Percentiles rank a stretch among this genome's conserved stretches.
These are phyloP conservation scores for Orussus abietinus DNA, from an alignment of 1,140 invertebrate species.

Conservation along the genomic window DNA sequence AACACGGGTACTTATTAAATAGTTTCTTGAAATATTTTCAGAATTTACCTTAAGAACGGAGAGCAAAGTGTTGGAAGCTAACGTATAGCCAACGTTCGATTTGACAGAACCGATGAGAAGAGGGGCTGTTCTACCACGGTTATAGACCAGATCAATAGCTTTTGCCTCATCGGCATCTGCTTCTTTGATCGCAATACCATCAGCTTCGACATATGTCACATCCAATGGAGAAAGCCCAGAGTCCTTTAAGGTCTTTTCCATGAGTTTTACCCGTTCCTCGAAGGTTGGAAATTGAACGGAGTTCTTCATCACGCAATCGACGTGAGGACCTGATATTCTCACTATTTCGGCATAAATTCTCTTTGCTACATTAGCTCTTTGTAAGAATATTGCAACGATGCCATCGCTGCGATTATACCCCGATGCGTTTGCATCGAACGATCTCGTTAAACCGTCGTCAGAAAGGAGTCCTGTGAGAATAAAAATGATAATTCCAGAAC, in stretches of 20 bases:
- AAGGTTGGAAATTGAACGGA: slow-evolving; percentile 52
- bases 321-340: slow-evolving; percentile 57
- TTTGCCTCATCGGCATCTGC: slow-evolving; percentile 79
- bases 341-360: slow-evolving; percentile 61
- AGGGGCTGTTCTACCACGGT: slow-evolving; percentile 61
- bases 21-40: slow-evolving; percentile 34
- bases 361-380: slow-evolving; percentile 54
- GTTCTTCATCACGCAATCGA: slow-evolving; percentile 52
- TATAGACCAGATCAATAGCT: slow-evolving; percentile 77
- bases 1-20: too few relatives aligned
- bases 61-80: slow-evolving; percentile 63
- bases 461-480: slow-evolving; percentile 44
- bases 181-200: slow-evolving; percentile 55
- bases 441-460: slow-evolving; percentile 64
- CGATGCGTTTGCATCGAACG: slow-evolving; percentile 58
- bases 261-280: slow-evolving; percentile 14
- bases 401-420: slow-evolving; percentile 66
- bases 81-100: slow-evolving; percentile 74
- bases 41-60: slow-evolving; percentile 56
- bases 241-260: slow-evolving; percentile 16
- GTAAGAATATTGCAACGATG: slow-evolving; percentile 59
- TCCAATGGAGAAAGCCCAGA: slow-evolving; percentile 20
- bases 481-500: too few relatives aligned
- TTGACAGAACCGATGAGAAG: slow-evolving; percentile 73
- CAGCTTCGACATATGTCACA: slow-evolving; percentile 32